A percentile compares a stretch with the other conserved stretches of the same genome.
phyloP scores from a whole-genome alignment of 2,113 vertebrate genomes.

The Tetrax tetrax region DNA sequence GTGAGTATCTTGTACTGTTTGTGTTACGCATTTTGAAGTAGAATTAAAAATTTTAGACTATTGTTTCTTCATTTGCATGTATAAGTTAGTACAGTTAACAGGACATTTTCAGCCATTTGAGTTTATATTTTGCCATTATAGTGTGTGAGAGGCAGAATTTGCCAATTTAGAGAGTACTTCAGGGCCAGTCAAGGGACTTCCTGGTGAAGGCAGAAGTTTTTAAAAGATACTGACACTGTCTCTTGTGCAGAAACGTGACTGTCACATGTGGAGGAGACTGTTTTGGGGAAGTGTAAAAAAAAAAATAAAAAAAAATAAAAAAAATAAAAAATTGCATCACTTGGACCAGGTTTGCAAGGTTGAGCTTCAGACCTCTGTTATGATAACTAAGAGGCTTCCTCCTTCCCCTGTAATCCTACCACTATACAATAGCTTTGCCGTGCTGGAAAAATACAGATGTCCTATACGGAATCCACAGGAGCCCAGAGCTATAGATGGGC shows the following conservation, averaged over 20 bases:
- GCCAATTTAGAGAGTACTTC: not conserved
- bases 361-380: not conserved
- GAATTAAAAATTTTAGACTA: not conserved
- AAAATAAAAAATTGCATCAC: not conserved
- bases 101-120: not conserved
- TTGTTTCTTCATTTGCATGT: constrained; percentile 8
- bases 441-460: not conserved
- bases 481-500: not conserved
- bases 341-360: not conserved
- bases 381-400: not conserved
- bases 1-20: not conserved
- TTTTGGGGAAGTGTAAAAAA: not conserved
- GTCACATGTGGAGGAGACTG: rapidly evolving
- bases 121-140: not conserved
- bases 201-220: not conserved
- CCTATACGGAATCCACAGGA: not conserved
- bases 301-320: not conserved
- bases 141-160: not conserved
- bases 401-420: not conserved
- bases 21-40: not conserved
- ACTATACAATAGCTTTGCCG: not conserved
- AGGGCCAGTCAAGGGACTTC: not conserved
- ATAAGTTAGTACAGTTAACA: not conserved
- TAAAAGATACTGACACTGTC: not conserved
- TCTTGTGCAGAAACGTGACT: not conserved